A percentile compares a stretch with the other conserved stretches of the same genome.
phyloP scores from a whole-genome alignment of 2,797 vertebrate genomes.

The Synanceia verrucosa region DNA sequence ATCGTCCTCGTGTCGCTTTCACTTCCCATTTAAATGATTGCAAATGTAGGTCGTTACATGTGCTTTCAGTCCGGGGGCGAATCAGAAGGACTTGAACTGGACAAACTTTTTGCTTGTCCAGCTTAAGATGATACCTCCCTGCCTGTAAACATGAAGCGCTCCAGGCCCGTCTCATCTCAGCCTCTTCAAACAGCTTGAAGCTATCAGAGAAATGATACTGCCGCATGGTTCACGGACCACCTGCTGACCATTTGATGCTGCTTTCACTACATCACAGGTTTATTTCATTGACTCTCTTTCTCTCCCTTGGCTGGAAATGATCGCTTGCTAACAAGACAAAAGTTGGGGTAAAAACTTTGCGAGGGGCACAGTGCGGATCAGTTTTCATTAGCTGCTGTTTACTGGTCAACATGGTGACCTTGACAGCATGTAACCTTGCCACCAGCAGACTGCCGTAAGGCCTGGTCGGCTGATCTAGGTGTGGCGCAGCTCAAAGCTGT shows the following conservation, averaged over 20 bases:
- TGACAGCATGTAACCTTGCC: slow-evolving; percentile 9
- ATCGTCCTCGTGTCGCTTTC: slow-evolving; percentile 75
- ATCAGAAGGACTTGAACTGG: slow-evolving; percentile 27
- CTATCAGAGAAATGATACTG: slow-evolving; percentile 22
- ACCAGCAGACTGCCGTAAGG: slow-evolving; percentile 15
- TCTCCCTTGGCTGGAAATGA: slow-evolving; percentile 5
- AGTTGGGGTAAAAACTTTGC: slow-evolving; percentile 14
- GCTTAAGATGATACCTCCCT: slow-evolving; percentile 20
- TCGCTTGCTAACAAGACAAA: neutral
- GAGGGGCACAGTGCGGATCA: neutral
- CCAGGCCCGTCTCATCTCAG: slow-evolving; percentile 23
- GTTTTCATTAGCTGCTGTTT: slow-evolving; percentile 15
- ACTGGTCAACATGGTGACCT: slow-evolving; percentile 41
- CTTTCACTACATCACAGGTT: slow-evolving; percentile 17
- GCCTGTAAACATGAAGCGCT: slow-evolving; percentile 6
- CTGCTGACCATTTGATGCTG: slow-evolving; percentile 38
- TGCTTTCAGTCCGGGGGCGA: slow-evolving; percentile 38
- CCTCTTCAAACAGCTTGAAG: slow-evolving; percentile 41
- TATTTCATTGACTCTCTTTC: slow-evolving; percentile 13
- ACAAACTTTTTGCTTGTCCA: slow-evolving; percentile 2
- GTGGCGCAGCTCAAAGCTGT: slow-evolving; percentile 40
- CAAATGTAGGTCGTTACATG: slow-evolving; percentile 66
- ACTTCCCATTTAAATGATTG: slow-evolving; percentile 69
- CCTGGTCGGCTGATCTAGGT: slow-evolving; percentile 21
- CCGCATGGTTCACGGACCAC: slow-evolving; percentile 12